These are phyloP conservation scores for Lemur catta DNA, from an alignment of 2,797 vertebrate genomes.

Conservation along the genomic window DNA sequence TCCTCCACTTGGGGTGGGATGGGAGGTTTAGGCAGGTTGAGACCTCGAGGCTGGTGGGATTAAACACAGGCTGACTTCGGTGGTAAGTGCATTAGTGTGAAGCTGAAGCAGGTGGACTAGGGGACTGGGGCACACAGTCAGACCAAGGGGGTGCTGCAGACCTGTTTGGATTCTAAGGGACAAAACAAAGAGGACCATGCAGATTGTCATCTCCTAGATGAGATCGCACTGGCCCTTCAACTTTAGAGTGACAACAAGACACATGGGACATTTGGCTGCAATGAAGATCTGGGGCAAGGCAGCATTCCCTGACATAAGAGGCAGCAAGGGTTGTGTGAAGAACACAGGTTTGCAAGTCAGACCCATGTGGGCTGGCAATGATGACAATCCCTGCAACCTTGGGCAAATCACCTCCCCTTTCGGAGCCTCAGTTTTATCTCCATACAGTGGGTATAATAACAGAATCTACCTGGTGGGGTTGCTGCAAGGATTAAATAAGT, in stretches of 20 bases:
- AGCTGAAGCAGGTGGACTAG: not conserved
- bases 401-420: not conserved
- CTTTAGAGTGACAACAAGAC: not conserved
- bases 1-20: slow-evolving; percentile 96
- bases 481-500: not conserved
- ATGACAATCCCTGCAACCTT: not conserved
- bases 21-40: slow-evolving; percentile 95
- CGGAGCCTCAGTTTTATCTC: not conserved
- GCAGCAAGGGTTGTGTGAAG: not conserved
- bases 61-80: slow-evolving; percentile 36
- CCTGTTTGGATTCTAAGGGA: not conserved
- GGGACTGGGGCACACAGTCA: not conserved
- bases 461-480: not conserved
- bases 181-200: not conserved
- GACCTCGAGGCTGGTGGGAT: slow-evolving; percentile 90
- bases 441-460: not conserved
- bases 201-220: not conserved
- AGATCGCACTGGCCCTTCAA: not conserved
- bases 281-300: not conserved
- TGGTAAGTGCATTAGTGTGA: rapidly evolving
- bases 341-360: not conserved
- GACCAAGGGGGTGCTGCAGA: not conserved
- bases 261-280: rapidly evolving
- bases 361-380: not conserved
- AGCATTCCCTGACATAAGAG: not conserved